Evolutionary conservation across 2,113 vertebrate species (phyloP).

Genomic region (Pterocles orientalis): DNA sequence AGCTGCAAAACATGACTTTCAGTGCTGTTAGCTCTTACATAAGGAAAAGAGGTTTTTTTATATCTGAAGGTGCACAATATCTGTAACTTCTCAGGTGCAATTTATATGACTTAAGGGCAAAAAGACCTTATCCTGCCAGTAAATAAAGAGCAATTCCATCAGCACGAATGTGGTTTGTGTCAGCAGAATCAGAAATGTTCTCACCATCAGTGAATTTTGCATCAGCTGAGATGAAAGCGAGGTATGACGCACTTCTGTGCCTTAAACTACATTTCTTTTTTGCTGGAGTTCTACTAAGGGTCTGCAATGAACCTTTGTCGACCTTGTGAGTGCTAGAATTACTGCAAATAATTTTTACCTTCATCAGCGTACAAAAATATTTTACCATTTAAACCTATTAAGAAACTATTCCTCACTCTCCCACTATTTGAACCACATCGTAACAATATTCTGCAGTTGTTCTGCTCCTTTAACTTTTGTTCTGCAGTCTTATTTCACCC

Average conservation of each 20-base stretch:
- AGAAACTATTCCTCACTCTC: not conserved
- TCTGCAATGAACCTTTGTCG: fast-evolving
- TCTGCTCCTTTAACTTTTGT: not conserved
- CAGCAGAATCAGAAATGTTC: not conserved
- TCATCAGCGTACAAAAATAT: not conserved
- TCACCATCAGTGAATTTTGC: not conserved
- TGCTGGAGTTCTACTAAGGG: not conserved
- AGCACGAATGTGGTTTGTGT: not conserved
- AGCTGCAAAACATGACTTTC: not conserved
- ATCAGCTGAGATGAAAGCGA: not conserved
- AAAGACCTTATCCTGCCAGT: not conserved
- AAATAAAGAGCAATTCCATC: not conserved
- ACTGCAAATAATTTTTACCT: not conserved
- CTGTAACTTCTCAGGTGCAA: not conserved
- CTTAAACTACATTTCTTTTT: not conserved
- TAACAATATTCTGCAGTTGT: not conserved
- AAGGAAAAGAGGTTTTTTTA: not conserved
- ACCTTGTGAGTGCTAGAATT: not conserved
- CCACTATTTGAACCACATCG: not conserved
- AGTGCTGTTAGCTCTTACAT: not conserved
- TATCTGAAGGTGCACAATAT: not conserved
- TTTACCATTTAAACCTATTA: not conserved
- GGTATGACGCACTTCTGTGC: not conserved
- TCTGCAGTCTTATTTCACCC: not conserved
- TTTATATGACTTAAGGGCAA: not conserved